These are phyloP conservation scores for Mya arenaria DNA, from an alignment of 1,140 invertebrate species.

Conservation along the genomic window DNA sequence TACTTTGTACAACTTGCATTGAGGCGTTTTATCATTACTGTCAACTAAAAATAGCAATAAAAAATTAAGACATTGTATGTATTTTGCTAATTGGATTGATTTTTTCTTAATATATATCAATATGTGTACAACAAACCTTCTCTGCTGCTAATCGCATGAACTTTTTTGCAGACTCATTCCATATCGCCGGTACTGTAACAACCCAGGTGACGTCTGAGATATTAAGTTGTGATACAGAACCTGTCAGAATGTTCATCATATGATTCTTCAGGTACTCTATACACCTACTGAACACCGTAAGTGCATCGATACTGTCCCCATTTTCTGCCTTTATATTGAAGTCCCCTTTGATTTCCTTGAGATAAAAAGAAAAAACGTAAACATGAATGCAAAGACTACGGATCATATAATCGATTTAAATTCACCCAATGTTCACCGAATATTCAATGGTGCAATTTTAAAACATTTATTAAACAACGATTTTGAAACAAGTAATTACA, in stretches of 20 bases:
- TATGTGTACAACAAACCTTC: constrained; percentile 3
- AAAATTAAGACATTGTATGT: not conserved
- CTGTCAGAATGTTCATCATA: not conserved
- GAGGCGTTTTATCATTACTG: not conserved
- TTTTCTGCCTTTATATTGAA: not conserved
- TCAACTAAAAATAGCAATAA: not conserved
- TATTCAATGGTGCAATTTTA: not conserved
- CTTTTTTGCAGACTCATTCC: constrained; percentile 32
- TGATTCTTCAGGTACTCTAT: constrained; percentile 1
- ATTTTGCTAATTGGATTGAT: not conserved
- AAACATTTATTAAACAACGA: not conserved
- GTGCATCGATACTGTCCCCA: not conserved
- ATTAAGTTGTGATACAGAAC: not conserved
- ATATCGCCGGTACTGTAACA: constrained; percentile 33
- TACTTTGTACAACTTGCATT: no score
- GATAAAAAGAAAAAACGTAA: no score
- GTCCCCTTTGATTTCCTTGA: constrained; percentile 1
- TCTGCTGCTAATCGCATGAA: constrained; percentile 44
- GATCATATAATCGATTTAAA: not conserved
- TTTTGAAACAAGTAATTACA: no score
- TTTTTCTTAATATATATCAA: not conserved
- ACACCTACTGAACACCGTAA: not conserved
- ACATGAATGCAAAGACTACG: not conserved
- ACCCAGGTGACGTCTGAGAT: constrained; percentile 13
- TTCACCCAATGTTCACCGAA: not conserved